Percentiles rank a stretch among this genome's conserved stretches.
Evolutionary conservation across 2,797 vertebrate species (phyloP).

Genomic region (Myioborus melanocephalus): DNA sequence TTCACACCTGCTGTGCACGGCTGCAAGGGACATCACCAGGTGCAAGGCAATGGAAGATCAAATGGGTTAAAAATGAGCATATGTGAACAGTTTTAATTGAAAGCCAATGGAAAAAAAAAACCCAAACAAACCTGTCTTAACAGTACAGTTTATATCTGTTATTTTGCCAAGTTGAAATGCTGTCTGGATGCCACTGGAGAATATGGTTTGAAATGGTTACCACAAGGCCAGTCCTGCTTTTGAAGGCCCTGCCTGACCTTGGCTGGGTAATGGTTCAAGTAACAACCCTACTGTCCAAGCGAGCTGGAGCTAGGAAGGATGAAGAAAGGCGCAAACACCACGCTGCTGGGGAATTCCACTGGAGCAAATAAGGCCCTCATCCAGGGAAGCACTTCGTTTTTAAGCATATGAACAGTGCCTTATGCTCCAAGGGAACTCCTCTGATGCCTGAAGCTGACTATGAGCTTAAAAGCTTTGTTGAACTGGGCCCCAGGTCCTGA

Average conservation of each 20-base stretch:
- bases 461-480: neutral
- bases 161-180: slow-evolving; percentile 29
- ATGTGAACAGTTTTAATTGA: neutral
- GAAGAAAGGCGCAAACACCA: slow-evolving; percentile 50
- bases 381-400: slow-evolving; percentile 59
- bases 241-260: slow-evolving; percentile 50
- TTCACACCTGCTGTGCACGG: neutral
- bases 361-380: slow-evolving; percentile 63
- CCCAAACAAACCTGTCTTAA: neutral
- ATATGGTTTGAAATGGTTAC: slow-evolving; percentile 60
- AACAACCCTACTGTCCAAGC: slow-evolving; percentile 60
- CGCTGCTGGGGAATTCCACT: slow-evolving; percentile 57
- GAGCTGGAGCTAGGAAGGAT: slow-evolving; percentile 67
- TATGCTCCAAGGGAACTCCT: slow-evolving; percentile 9
- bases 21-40: slow-evolving; percentile 11
- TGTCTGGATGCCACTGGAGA: slow-evolving; percentile 24
- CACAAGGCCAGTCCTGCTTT: slow-evolving; percentile 36
- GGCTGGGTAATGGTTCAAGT: slow-evolving; percentile 62
- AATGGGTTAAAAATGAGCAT: neutral
- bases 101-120: neutral
- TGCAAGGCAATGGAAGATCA: slow-evolving; percentile 21
- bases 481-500: slow-evolving; percentile 53
- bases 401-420: slow-evolving; percentile 40
- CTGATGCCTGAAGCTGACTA: neutral
- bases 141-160: neutral